Base-by-base conservation (phyloP, 2,888 invertebrate genomes). In the Kuschelorhynchus macadamiae region DNA sequence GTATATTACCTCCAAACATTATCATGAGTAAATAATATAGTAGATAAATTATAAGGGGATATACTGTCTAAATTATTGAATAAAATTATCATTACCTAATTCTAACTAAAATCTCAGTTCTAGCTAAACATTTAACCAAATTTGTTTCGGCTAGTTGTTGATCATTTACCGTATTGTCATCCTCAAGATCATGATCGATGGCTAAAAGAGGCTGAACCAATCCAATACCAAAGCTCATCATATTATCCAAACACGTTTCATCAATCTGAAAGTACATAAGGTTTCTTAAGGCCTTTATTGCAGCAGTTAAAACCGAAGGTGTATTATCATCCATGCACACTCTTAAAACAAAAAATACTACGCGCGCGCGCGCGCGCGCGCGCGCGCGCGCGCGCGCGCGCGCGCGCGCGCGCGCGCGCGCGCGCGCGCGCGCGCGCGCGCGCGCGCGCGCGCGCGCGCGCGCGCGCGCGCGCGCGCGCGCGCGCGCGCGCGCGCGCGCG, bases 281-380 rank as follows among this genome's bases (percentile, higher is more conserved):
- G 78, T 91, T 89, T 67, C 92, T 88, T 77, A 97, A 85, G 0
- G 92, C 92, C 81, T 89, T 89, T 12, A 95, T 85, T 11, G 93
- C 88, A n/a, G 94, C 90, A 74, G 91, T 90, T 36, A 95, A 82
- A 46, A 93, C 88, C 1, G 90, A 87, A 0, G 89, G 86, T 20
- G 91, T 89, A 74, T 91, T 91, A 78, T 96, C 96, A 83, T 97
- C 97, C 73, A 97, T 84, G 0, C 95, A 92, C 84, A 94, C 93
- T 75, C 97, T 88, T 53, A 96, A 77, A 0, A 96, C 85, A 76
- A 96, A 90, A 77, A 95, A 90, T 79, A 87, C 91, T n/a, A n/a
- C n/a, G n/a, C n/a, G n/a, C n/a, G n/a, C n/a, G n/a, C n/a, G n/a
- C n/a, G n/a, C n/a, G n/a, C n/a, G n/a, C n/a, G n/a, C n/a, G n/a